phyloP scores from a whole-genome alignment of 2,888 invertebrate species.

The Aphodius sticticus region DNA sequence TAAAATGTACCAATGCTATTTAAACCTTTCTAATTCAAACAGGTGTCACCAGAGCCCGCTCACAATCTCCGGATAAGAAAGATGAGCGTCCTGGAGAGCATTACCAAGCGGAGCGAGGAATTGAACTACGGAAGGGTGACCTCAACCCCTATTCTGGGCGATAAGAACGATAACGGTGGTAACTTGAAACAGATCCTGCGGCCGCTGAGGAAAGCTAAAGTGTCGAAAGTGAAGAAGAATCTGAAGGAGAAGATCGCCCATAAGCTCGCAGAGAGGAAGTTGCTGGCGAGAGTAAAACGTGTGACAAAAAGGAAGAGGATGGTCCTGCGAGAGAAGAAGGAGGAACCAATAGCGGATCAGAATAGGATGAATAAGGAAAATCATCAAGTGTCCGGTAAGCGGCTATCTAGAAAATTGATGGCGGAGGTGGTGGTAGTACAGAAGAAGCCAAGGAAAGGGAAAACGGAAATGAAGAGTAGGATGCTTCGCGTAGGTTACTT shows the following conservation, averaged over 20 bases:
- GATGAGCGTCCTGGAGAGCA: constrained; percentile 14
- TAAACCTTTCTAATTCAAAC: neutral
- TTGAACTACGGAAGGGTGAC: neutral
- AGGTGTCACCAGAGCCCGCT: neutral
- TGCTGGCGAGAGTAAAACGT: neutral
- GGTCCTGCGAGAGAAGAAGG: constrained; percentile 6
- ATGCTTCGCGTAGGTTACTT: constrained; percentile 30
- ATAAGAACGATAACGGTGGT: neutral
- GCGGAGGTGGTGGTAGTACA: neutral
- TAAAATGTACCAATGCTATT: no score
- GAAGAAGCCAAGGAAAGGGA: constrained; percentile 23
- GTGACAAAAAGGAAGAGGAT: neutral
- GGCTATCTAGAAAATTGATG: neutral
- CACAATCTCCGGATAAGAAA: constrained; percentile 28
- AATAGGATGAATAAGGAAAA: constrained; percentile 8
- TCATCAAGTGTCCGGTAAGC: neutral
- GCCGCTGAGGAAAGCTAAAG: neutral
- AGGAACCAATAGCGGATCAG: constrained; percentile 5
- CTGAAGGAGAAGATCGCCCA: neutral
- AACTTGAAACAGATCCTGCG: neutral
- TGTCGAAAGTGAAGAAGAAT: constrained; percentile 16
- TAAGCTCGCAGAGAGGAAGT: neutral
- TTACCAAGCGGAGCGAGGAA: neutral
- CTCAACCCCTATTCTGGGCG: neutral
- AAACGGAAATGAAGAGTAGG: constrained; percentile 24